A percentile compares a stretch with the other conserved stretches of the same genome.
Evolutionary conservation across 2,797 vertebrate species (phyloP).

Genomic region (Pagetopsis macropterus): DNA sequence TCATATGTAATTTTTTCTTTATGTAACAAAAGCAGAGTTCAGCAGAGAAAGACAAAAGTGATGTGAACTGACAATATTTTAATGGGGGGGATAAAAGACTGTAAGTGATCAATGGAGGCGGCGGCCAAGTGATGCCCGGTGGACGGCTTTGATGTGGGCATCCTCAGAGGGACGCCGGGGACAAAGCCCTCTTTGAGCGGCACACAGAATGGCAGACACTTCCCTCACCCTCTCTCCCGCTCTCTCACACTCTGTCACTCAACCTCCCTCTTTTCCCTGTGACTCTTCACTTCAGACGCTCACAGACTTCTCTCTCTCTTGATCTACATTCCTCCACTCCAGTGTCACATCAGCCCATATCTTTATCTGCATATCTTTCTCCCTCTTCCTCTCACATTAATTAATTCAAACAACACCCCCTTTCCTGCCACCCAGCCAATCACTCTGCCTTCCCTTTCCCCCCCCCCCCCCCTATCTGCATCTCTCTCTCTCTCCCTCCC

Average conservation of each 20-base stretch:
- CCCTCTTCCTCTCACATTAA: slow-evolving; percentile 77
- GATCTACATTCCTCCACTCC: slow-evolving; percentile 47
- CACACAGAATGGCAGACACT: slow-evolving; percentile 82
- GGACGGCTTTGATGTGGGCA: slow-evolving; percentile 86
- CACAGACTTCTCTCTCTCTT: slow-evolving; percentile 48
- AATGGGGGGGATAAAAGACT: slow-evolving; percentile 86
- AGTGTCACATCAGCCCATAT: slow-evolving; percentile 68
- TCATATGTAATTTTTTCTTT: slow-evolving; percentile 58
- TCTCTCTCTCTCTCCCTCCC: slow-evolving; percentile 69
- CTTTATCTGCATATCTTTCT: slow-evolving; percentile 70
- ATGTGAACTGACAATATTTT: slow-evolving; percentile 89
- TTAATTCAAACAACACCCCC: slow-evolving; percentile 83
- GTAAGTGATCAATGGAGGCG: slow-evolving; percentile 90
- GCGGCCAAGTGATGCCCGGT: slow-evolving; percentile 85
- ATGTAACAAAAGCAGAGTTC: slow-evolving; percentile 82
- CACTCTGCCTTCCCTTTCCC: slow-evolving; percentile 43
- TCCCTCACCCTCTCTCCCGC: slow-evolving; percentile 70
- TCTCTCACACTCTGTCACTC: slow-evolving; percentile 60
- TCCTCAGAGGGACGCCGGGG: slow-evolving; percentile 79
- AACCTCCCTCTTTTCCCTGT: slow-evolving; percentile 41
- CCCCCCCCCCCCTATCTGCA: slow-evolving; percentile 49
- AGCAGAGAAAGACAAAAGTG: slow-evolving; percentile 86
- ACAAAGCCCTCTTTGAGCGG: slow-evolving; percentile 89
- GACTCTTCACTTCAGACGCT: slow-evolving; percentile 44
- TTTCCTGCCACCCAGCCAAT: slow-evolving; percentile 69